These are phyloP conservation scores for Chlorops oryzae DNA, from an alignment of 1,140 invertebrate species.

Conservation along the genomic window DNA sequence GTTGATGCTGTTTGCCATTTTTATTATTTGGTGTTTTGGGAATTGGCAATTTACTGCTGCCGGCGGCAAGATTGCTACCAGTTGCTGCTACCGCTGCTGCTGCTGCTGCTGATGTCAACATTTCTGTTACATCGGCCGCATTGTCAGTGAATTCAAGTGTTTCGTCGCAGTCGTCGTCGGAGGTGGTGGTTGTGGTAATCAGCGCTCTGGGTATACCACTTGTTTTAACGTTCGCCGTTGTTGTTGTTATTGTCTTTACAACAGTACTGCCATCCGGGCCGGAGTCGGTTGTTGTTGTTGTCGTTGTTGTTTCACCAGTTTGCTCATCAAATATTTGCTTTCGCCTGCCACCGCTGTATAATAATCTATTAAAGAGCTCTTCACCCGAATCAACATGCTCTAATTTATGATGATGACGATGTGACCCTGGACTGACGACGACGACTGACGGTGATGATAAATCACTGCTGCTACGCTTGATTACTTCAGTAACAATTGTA, in stretches of 20 bases:
- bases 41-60: slow-evolving; percentile 14
- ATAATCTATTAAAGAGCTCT: slow-evolving; percentile 34
- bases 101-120: too few relatives aligned
- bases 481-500: slow-evolving; percentile 1
- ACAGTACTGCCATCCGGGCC: slow-evolving; percentile 30
- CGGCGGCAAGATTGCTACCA: too few relatives aligned
- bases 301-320: slow-evolving; percentile 39
- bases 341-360: slow-evolving; percentile 26
- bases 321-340: slow-evolving; percentile 40
- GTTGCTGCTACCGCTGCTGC: not conserved
- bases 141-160: too few relatives aligned
- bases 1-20: slow-evolving; percentile 23
- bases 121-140: not conserved
- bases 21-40: too few relatives aligned
- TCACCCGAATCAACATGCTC: slow-evolving; percentile 26
- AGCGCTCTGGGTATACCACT: slow-evolving; percentile 40
- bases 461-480: too few relatives aligned
- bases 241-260: slow-evolving; percentile 38
- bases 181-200: too few relatives aligned
- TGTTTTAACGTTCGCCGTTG: slow-evolving; percentile 40
- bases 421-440: too few relatives aligned
- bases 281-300: slow-evolving; percentile 37
- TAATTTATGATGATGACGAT: slow-evolving; percentile 4
- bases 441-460: too few relatives aligned
- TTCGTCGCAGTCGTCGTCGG: too few relatives aligned